Evolutionary conservation across 2,888 invertebrate species (phyloP).

Genomic region (Eupelmus urozonus): DNA sequence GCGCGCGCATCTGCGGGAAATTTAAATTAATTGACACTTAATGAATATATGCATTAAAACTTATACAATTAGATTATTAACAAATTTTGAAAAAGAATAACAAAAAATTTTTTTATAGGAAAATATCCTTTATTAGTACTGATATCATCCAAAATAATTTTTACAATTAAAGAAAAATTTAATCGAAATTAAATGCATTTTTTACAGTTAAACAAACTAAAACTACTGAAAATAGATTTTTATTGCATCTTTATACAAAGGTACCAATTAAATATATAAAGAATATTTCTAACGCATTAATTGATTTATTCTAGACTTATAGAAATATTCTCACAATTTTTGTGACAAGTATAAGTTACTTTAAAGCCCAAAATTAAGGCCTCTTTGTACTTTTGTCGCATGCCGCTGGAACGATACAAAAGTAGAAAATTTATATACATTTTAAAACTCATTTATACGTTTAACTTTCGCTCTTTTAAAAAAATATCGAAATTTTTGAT

Average conservation of each 20-base stretch:
- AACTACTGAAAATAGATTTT: constrained; percentile 26
- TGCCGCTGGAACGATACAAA: constrained; percentile 25
- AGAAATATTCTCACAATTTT: constrained; percentile 1
- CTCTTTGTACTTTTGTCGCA: constrained; percentile 1
- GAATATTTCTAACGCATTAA: no score
- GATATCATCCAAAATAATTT: no score
- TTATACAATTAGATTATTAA: background rate
- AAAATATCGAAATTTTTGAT: constrained; percentile 22
- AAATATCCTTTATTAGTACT: no score
- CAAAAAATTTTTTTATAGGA: background rate
- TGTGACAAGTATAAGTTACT: constrained; percentile 22
- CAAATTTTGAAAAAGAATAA: background rate
- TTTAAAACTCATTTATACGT: constrained; percentile 2
- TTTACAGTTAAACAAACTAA: constrained; percentile 14
- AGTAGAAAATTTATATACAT: constrained; percentile 44
- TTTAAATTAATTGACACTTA: no score
- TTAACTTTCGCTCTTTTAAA: no score
- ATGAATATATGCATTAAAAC: background rate
- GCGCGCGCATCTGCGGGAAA: no score
- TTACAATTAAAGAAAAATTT: no score
- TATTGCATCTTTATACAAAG: constrained; percentile 36
- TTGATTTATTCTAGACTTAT: constrained; percentile 2
- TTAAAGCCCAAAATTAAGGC: background rate
- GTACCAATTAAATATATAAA: no score
- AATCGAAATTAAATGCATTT: no score